Conservation (phyloP, 23 tunicate genomes). For the Halocynthia aurantium region DNA sequence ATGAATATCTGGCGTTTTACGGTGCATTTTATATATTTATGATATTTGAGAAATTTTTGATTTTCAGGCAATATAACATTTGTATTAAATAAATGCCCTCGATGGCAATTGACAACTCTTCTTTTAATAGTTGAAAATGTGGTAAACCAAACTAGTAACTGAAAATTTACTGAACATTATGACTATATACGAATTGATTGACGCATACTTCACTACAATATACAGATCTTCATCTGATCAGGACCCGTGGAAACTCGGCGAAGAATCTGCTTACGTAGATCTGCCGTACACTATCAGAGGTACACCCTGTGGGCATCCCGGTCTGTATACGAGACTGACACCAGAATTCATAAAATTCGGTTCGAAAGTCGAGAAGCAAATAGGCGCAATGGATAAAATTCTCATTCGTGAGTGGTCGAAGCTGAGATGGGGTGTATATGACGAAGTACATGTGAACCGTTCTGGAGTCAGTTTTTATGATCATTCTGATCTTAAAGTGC, state of each 20-base stretch:
- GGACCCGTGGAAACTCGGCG: slow-evolving; percentile 45
- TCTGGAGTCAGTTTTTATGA: slow-evolving; percentile 44
- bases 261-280: slow-evolving; percentile 39
- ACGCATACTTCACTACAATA: neutral
- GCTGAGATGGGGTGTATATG: slow-evolving; percentile 91
- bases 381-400: slow-evolving; percentile 53
- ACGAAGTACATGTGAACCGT: slow-evolving; percentile 48
- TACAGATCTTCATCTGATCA: slow-evolving; percentile 9
- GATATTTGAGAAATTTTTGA: neutral
- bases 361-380: slow-evolving; percentile 1
- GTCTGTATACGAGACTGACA: slow-evolving; percentile 61
- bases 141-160: too few relatives aligned
- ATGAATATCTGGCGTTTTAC: too few relatives aligned
- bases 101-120: too few relatives aligned
- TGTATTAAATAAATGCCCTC: too few relatives aligned
- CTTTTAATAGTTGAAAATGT: too few relatives aligned
- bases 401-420: slow-evolving; percentile 85
- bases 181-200: neutral
- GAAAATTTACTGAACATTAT: neutral
- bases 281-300: slow-evolving; percentile 83
- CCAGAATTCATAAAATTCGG: slow-evolving; percentile 81
- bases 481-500: slow-evolving; percentile 31
- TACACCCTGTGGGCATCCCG: slow-evolving; percentile 88
- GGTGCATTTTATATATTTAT: too few relatives aligned
- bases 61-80: neutral